These are phyloP conservation scores for Phylloscopus collybita DNA, from an alignment of 2,797 vertebrate species.

Conservation along the genomic window DNA sequence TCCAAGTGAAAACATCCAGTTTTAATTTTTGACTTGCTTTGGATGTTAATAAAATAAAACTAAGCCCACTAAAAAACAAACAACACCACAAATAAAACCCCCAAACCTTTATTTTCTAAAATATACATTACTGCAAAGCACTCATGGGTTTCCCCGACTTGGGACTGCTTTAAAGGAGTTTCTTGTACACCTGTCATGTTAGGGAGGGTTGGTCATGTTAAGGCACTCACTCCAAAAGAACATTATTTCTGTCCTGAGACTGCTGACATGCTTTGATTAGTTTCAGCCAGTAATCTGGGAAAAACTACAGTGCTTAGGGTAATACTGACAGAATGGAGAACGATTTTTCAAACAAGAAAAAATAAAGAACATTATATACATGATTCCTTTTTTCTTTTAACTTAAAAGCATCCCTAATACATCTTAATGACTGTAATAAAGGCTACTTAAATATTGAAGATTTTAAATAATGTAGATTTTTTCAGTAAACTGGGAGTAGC, in stretches of 20 bases:
- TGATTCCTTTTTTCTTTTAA: constrained; percentile 49
- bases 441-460: constrained; percentile 71
- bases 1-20: neutral
- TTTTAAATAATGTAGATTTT: constrained; percentile 79
- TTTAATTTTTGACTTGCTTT: constrained; percentile 5
- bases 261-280: constrained; percentile 36
- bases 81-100: neutral
- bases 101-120: constrained; percentile 8
- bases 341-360: constrained; percentile 15
- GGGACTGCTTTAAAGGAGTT: neutral
- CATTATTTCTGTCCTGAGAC: constrained; percentile 40
- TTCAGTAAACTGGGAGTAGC: constrained; percentile 73
- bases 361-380: constrained; percentile 67
- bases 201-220: constrained; percentile 27
- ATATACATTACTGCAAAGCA: constrained; percentile 6
- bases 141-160: neutral
- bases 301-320: constrained; percentile 17
- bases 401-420: constrained; percentile 65
- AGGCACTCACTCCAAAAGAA: constrained; percentile 69
- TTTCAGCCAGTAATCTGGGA: constrained; percentile 14
- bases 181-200: neutral
- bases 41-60: constrained; percentile 5
- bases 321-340: constrained; percentile 29
- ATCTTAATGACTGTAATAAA: constrained; percentile 59
- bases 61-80: constrained; percentile 8